Conservation (phyloP, 2,797 vertebrate species). For the Monodelphis domestica region DNA sequence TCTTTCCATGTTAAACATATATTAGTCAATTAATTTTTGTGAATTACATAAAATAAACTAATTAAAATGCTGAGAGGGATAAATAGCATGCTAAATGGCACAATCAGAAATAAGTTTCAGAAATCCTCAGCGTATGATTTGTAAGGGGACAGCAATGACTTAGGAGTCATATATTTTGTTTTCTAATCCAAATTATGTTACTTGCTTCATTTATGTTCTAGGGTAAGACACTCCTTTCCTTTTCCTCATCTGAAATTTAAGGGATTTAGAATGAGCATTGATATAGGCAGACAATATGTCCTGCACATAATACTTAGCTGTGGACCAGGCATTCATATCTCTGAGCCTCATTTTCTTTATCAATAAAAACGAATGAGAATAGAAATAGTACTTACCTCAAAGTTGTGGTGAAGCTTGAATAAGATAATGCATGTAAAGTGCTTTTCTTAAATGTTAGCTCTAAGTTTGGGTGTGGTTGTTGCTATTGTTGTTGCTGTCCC, state of each 20-base stretch:
- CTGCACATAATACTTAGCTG: background rate
- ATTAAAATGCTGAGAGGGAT: too few relatives aligned
- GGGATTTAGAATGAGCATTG: too few relatives aligned
- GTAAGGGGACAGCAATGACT: background rate
- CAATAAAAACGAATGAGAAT: background rate
- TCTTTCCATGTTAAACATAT: background rate
- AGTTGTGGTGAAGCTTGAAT: background rate
- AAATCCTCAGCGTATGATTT: background rate
- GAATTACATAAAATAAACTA: background rate
- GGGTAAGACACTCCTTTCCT: background rate
- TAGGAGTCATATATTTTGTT: background rate
- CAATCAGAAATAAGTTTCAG: background rate
- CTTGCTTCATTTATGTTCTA: background rate
- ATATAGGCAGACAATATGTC: background rate
- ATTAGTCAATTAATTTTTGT: background rate
- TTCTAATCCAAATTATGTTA: background rate
- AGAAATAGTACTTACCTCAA: background rate
- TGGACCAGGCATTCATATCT: background rate
- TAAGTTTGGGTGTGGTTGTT: background rate
- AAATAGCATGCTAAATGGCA: too few relatives aligned
- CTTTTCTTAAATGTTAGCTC: background rate
- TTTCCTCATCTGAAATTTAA: too few relatives aligned
- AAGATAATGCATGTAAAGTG: background rate
- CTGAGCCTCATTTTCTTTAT: background rate
- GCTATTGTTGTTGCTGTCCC: background rate